Base-by-base conservation (phyloP, 2,797 vertebrate genomes). In the Xyrichtys novacula region DNA sequence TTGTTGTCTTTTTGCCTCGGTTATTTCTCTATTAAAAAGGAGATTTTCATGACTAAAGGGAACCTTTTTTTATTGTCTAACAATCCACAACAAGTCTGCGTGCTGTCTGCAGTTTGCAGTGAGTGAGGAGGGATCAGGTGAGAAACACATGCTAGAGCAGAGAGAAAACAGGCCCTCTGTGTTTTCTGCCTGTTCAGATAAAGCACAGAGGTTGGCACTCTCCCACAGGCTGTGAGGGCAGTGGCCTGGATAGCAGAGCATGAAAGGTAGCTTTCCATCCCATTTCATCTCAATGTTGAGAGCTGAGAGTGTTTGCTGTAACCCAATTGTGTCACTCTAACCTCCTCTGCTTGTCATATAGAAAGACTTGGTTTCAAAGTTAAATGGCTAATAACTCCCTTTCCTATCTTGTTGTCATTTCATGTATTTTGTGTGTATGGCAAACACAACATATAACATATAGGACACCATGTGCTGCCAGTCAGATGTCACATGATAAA, bases 181-280 rank as follows among this genome's bases (percentile, higher is more conserved):
- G 64, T 80, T 79, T 74, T 63, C 74, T 78, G 80, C 64, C 65
- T 64, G 71, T 74, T 66, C 66, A 66, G 53, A 86, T 84, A 74
- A 81, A 81, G 71, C 65, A 71, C 63, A 82, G 78, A 69, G 64
- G 73, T 76, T 85, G 82, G 72, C 68, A 61, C 70, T 83, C 62
- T 29, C 78, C 75, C 73, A 81, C 65, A 36, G 65, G 47, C 62
- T 66, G 62, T 14, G 71, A 88, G 80, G 69, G 84, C 86, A 88
- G 72, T 91, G 89, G 82, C 87, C 87, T 85, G 85, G 54, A 92
- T 88, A 81, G 67, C 69, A 50, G 63, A 2, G 62, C 44, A 85
- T 87, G 68, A 84, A 85, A 86, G 77, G 70, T 66, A 80, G 77
- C 85, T 88, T 88, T 88, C 86, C 83, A 86, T 89, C 66, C 64